phyloP scores from a whole-genome alignment of 2,113 vertebrate species.

The Edolisoma coerulescens region DNA sequence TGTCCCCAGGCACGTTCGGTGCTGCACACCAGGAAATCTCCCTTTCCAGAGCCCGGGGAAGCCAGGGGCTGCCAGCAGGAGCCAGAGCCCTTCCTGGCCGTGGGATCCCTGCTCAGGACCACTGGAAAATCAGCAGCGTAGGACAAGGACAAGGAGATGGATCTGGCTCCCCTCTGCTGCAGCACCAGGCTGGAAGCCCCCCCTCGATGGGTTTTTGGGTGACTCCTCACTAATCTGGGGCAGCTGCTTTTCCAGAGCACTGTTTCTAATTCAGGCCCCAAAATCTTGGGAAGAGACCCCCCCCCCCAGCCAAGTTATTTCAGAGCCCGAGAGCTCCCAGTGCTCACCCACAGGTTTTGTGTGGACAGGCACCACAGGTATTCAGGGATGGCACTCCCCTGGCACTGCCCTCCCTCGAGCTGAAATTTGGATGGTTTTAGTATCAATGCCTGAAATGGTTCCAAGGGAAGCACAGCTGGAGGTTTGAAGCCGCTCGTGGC shows the following conservation, averaged over 20 bases:
- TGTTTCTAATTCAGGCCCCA: background rate
- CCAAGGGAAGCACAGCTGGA: no score
- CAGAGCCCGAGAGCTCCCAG: background rate
- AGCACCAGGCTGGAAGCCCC: background rate
- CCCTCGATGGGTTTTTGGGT: background rate
- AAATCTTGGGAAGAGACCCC: background rate
- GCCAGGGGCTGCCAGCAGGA: background rate
- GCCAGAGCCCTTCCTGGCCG: background rate
- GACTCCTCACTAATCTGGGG: background rate
- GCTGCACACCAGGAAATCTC: background rate
- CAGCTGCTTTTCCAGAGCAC: background rate
- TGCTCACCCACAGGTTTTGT: background rate
- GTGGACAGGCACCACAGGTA: fast-evolving
- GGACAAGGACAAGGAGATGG: fast-evolving
- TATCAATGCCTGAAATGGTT: background rate
- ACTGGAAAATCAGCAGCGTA: fast-evolving
- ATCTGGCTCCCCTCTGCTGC: background rate
- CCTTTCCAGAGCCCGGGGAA: background rate
- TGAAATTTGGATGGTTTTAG: background rate
- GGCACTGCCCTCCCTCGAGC: background rate
- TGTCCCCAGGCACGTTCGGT: background rate
- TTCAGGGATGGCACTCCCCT: background rate
- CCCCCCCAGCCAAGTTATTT: background rate
- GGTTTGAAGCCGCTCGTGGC: no score
- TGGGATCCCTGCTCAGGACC: fast-evolving